Evolutionary conservation across 2,113 vertebrate species (phyloP), one percentile per base, ranked within the genome.

Genomic region (Platysteira castanea): DNA sequence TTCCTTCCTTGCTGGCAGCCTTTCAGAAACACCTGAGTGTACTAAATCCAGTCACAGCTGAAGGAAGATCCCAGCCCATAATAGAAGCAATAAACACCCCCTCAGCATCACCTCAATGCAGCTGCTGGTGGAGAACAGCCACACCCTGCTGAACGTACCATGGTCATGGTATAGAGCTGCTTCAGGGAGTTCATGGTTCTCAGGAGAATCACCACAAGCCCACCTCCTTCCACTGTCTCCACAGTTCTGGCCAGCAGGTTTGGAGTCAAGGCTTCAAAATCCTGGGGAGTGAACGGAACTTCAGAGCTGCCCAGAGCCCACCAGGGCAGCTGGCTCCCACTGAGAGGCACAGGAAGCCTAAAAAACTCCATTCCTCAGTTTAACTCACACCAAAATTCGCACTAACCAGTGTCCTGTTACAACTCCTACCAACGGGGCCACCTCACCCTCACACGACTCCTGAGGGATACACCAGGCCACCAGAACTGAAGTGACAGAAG

Each of bases 141-240:
- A 4, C 0, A 0, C 5, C 2, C 28, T 2, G 7, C 4, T 11
- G 17, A 63, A 57, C 65, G 49, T 97, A 99, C 99, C 99, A 99
- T 99, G 26, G 99, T 99, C 99, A 99, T 99, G 0, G 99, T 99
- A 59, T 99, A 99, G 15, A 99, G 97, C 97, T 99, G 99, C 96
- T 99, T 99, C 68, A 99, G 98, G 3, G 99, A 99, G 91, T 99
- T 99, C 98, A 99, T 98, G 1, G 98, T 99, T 91, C 99, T 98
- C 9, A 99, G 98, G 21, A 99, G 98, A 71, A 99, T 98, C 50
- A 99, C 98, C 79, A 99, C 98, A 26, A 99, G 96, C 9, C 99
- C 99, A 4, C 99, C 99, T 3, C 99, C 99, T 98, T 99, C 99
- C 5, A 99, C 99, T 0, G 99, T 99, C 97, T 99, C 99, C 49